Percentiles rank a stretch among this genome's conserved stretches.
Evolutionary conservation across 2,888 invertebrate genomes (phyloP).

Genomic region (Drosophila lacicola): DNA sequence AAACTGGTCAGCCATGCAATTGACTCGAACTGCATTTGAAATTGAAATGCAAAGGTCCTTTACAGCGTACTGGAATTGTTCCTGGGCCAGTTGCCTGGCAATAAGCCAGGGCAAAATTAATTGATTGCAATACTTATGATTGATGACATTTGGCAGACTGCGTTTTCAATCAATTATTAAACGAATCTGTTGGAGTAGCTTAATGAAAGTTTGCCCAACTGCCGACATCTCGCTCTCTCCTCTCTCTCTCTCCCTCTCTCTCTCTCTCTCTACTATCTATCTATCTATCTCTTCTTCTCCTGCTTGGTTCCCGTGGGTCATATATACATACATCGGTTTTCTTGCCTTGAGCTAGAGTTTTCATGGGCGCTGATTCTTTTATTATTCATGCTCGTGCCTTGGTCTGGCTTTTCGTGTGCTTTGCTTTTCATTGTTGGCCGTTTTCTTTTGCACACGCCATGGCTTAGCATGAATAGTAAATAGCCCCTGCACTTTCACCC

Average conservation of each 20-base stretch:
- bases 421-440: constrained; percentile 70
- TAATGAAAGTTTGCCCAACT: constrained; percentile 65
- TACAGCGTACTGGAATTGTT: neutral
- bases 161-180: constrained; percentile 73
- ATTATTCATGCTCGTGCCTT: constrained; percentile 66
- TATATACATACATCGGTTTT: constrained; percentile 21
- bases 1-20: constrained; percentile 54
- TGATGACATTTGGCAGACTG: constrained; percentile 70
- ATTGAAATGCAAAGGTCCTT: constrained; percentile 47
- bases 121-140: constrained; percentile 74
- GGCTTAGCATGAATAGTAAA: constrained; percentile 78
- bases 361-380: constrained; percentile 72
- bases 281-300: constrained; percentile 3
- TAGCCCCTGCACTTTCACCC: constrained; percentile 36
- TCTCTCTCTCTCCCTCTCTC: neutral
- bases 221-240: constrained; percentile 1
- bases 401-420: constrained; percentile 65
- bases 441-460: constrained; percentile 71
- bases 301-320: neutral
- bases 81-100: constrained; percentile 47
- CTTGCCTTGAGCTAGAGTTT: constrained; percentile 61
- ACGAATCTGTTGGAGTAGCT: constrained; percentile 64
- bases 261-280: constrained; percentile 2
- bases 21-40: constrained; percentile 65
- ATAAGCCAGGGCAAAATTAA: constrained; percentile 61